Base-by-base conservation (phyloP, 1,140 invertebrate species). In the Drusus annulatus region DNA sequence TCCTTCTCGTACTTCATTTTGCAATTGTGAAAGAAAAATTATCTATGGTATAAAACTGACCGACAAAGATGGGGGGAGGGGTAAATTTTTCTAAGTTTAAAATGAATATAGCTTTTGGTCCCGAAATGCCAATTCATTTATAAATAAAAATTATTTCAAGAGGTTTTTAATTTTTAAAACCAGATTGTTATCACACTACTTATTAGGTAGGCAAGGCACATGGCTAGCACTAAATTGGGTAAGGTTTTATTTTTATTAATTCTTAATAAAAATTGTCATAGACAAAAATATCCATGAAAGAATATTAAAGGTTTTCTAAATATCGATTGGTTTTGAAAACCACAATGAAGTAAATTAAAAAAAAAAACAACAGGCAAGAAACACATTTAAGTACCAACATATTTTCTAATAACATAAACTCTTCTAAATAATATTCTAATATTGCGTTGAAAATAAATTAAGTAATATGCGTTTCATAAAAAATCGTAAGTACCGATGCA, bases 1-100 rank as follows among this genome's bases (percentile, higher is more conserved):
- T 83, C 82, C 76, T 71, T 81, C 74, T 36, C 58, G 13, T 13
- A 63, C 56, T 52, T 50, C 19, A 16, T 71, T 65, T 71, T 52
- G 68, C 68, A 51, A 71, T 60, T 60, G 74, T 62, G 68, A 71
- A 71, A 19, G 17, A 52, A 71, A 71, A 71, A 52, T n/a, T 16
- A 36, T 6, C 8, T n/a, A n/a, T n/a, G n/a, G n/a, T n/a, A n/a
- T n/a, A n/a, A n/a, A n/a, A n/a, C n/a, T n/a, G n/a, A n/a, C n/a
- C n/a, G n/a, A n/a, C n/a, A 54, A n/a, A 0, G n/a, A 13, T 4
- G 17, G n/a, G n/a, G n/a, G n/a, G n/a, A 4, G 52, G 16, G 10
- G 17, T 1, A 19, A 60, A 36, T 6, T 60, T 16, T 36, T 7
- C 31, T 36, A 36, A 36, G 31, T 36, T 28, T 25, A 6, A 36